phyloP scores from a whole-genome alignment of 2,888 invertebrate genomes.

The Amphipoea lucens region DNA sequence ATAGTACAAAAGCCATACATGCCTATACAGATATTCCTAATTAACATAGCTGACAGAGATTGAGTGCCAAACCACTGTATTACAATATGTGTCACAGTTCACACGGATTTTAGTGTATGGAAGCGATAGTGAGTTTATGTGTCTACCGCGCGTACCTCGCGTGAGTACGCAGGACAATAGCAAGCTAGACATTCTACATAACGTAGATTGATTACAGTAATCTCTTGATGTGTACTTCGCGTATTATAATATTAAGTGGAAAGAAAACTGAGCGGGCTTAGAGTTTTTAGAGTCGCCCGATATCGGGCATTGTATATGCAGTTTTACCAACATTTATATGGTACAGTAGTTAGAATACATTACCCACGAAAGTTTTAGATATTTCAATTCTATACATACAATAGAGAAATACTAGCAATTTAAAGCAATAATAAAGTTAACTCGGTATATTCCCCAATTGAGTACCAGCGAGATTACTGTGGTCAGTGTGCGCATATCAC shows the following conservation, averaged over 20 bases:
- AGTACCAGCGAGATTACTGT: slow-evolving; percentile 72
- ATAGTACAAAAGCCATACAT: slow-evolving; percentile 78
- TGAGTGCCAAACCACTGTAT: slow-evolving; percentile 86
- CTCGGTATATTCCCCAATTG: slow-evolving; percentile 40
- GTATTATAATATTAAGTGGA: slow-evolving; percentile 48
- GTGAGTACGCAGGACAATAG: slow-evolving; percentile 75
- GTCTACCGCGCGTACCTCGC: slow-evolving; percentile 23
- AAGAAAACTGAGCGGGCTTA: slow-evolving; percentile 45
- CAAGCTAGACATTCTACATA: slow-evolving; percentile 72
- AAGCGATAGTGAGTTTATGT: slow-evolving; percentile 68
- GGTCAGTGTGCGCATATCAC: slow-evolving; percentile 70
- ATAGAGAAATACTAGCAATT: slow-evolving; percentile 53
- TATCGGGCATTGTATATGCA: slow-evolving; percentile 47
- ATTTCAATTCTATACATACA: slow-evolving; percentile 54
- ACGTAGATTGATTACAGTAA: slow-evolving; percentile 74
- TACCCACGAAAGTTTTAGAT: slow-evolving; percentile 57
- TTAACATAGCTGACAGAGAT: slow-evolving; percentile 70
- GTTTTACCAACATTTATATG: slow-evolving; percentile 54
- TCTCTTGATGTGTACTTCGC: slow-evolving; percentile 61
- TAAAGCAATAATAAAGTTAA: slow-evolving; percentile 53
- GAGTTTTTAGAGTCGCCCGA: slow-evolving; percentile 45
- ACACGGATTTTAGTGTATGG: slow-evolving; percentile 59
- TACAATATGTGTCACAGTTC: slow-evolving; percentile 61
- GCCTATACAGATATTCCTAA: slow-evolving; percentile 65
- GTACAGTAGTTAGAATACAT: slow-evolving; percentile 61